Evolutionary conservation across 2,113 vertebrate genomes (phyloP), one percentile per base, ranked within the genome.

Genomic region (Aptenodytes patagonicus): DNA sequence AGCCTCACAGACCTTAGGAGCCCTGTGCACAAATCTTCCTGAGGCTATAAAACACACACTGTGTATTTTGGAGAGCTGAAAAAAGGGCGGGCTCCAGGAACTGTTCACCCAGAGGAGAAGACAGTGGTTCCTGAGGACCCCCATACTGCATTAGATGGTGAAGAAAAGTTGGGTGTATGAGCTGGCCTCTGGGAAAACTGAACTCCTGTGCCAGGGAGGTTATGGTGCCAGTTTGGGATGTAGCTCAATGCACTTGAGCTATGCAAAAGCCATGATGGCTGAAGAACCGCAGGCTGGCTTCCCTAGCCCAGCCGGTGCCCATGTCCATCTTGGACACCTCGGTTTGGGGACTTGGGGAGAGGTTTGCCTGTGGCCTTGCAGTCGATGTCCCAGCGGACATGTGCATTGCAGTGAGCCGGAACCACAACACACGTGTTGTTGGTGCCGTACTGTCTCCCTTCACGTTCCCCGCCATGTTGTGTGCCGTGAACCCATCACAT

Each of bases 341-440:
- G 1, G 51, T 71, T 3, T 84, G 29, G 32, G n/a, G 38, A 1
- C 10, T 1, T 61, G 5, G 25, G 25, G 17, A 22, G 12, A 83
- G 29, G n/a, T 54, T 21, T 81, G 19, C 6, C 1, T 13, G 10
- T 18, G 55, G 52, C 26, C 51, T 87, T 79, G 12, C 57, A 15
- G 40, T 49, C 24, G 4, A 0, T 26, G 65, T 7, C 60, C 24
- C 65, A 52, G 9, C 1, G 4, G 66, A 24, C 42, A 21, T 0
- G 0, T 32, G 19, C 12, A 22, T 40, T 2, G 5, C 32, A 38
- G 62, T 7, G 58, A 84, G 54, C 31, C 75, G 68, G 40, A 83
- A 7, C 18, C 24, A 36, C 0, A 6, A 17, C 44, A 58, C 19
- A 10, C 0, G 0, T 29, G 42, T 2, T 44, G 5, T 12, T 78